Percentiles rank a stretch among this genome's conserved stretches.
These are phyloP conservation scores for Tigriopus californicus DNA, from an alignment of 2,888 invertebrate genomes.

Conservation along the genomic window DNA sequence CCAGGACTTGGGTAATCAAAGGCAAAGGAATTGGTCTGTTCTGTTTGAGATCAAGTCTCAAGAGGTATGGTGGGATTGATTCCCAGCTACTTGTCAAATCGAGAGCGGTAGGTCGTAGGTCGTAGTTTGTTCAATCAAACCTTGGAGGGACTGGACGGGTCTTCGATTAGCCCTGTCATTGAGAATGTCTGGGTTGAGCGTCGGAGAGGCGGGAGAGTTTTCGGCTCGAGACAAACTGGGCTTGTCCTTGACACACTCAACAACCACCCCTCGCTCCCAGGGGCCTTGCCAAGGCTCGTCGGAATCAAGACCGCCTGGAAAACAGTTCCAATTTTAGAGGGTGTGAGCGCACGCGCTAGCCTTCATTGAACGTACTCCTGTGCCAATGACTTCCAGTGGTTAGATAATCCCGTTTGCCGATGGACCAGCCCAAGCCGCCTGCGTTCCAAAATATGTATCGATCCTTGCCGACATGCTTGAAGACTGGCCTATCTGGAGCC, in stretches of 20 bases:
- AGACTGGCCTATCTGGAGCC: slow-evolving; percentile 11
- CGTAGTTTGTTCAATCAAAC: not conserved
- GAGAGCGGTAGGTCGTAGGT: not conserved
- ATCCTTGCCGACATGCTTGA: slow-evolving; percentile 8
- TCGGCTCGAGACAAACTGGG: too few relatives aligned
- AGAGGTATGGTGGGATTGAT: not conserved
- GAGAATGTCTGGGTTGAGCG: too few relatives aligned
- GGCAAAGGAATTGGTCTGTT: too few relatives aligned
- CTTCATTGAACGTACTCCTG: slow-evolving; percentile 7
- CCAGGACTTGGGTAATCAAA: too few relatives aligned
- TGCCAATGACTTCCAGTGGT: slow-evolving; percentile 16
- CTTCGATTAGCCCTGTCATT: too few relatives aligned
- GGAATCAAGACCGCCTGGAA: slow-evolving; percentile 15
- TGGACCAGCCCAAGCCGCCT: slow-evolving; percentile 12
- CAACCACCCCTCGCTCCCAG: slow-evolving; percentile 13
- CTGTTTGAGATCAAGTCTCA: not conserved
- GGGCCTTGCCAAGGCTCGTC: slow-evolving; percentile 14
- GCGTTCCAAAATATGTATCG: slow-evolving; percentile 16
- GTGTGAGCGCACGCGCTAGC: not conserved
- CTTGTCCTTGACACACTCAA: slow-evolving; percentile 6
- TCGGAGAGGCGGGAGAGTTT: too few relatives aligned
- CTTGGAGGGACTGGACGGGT: not conserved
- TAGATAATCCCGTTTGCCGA: slow-evolving; percentile 15
- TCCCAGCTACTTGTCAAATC: too few relatives aligned
- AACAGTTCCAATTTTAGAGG: not conserved